phyloP scores from a whole-genome alignment of 53 echinoderm and acorn worm species.

The Echinarachnius parma region DNA sequence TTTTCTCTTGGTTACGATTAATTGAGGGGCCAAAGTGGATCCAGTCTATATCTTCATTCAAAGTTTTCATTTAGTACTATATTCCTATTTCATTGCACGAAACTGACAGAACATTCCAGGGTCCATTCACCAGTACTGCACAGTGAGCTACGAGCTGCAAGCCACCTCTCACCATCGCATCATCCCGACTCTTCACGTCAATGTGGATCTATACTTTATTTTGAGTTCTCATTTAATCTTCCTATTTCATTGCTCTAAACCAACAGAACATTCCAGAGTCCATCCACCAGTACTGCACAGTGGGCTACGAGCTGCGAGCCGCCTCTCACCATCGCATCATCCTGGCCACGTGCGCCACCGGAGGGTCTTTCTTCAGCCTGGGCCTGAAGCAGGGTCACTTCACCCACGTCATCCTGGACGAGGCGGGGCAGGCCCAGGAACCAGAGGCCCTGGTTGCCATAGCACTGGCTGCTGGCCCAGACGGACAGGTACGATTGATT shows the following conservation, averaged over 20 bases:
- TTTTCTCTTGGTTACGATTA: too few species aligned
- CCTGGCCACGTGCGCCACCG: constrained; percentile 74
- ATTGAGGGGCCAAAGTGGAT: too few species aligned
- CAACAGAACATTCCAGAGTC: constrained; percentile 65
- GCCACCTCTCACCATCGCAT: constrained; percentile 71
- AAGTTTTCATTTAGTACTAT: too few species aligned
- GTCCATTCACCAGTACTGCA: constrained; percentile 67
- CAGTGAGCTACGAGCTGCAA: constrained; percentile 63
- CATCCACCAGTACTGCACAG: constrained; percentile 70
- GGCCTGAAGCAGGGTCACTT: constrained; percentile 87
- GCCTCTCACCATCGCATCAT: constrained; percentile 79
- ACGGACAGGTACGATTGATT: constrained; percentile 73
- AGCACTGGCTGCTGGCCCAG: constrained; percentile 69
- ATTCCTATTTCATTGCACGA: not conserved
- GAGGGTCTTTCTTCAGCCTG: constrained; percentile 77
- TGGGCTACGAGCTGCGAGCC: constrained; percentile 64
- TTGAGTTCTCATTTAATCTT: too few species aligned
- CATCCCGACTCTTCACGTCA: too few species aligned
- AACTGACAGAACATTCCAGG: constrained; percentile 84
- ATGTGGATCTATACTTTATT: too few species aligned
- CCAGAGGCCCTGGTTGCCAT: constrained; percentile 79
- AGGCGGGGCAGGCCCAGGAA: constrained; percentile 94
- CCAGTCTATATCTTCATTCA: too few species aligned
- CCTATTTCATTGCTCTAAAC: not conserved
- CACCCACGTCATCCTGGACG: constrained; percentile 91